These are phyloP conservation scores for Chrysomallon squamiferum DNA, from an alignment of 1,140 invertebrate genomes.

Conservation along the genomic window DNA sequence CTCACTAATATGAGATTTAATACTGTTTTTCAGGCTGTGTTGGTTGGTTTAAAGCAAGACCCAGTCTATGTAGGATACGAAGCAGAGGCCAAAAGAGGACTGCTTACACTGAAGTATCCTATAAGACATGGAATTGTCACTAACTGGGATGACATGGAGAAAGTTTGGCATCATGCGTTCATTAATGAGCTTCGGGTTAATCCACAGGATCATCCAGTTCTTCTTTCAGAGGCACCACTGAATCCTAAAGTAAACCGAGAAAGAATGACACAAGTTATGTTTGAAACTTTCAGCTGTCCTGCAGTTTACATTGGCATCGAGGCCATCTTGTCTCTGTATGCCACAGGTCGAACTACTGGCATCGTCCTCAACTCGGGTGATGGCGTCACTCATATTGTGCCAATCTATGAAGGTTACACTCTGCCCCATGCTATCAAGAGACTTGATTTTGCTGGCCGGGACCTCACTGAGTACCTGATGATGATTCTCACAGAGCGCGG, in stretches of 20 bases:
- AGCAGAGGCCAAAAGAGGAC: slow-evolving; percentile 83
- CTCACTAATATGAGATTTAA: too few relatives aligned
- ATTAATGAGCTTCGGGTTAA: neutral
- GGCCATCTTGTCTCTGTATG: slow-evolving; percentile 89
- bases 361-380: slow-evolving; percentile 84
- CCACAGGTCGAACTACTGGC: slow-evolving; percentile 91
- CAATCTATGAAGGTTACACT: slow-evolving; percentile 82
- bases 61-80: slow-evolving; percentile 95
- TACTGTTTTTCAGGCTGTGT: slow-evolving; percentile 19
- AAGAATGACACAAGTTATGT: slow-evolving; percentile 61
- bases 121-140: slow-evolving; percentile 82
- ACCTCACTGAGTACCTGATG: slow-evolving; percentile 95
- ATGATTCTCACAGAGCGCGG: slow-evolving; percentile 92
- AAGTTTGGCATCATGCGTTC: neutral
- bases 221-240: neutral
- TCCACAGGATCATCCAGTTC: neutral
- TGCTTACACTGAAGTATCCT: slow-evolving; percentile 80
- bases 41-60: slow-evolving; percentile 89
- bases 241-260: neutral
- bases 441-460: slow-evolving; percentile 89
- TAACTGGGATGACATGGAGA: slow-evolving; percentile 7
- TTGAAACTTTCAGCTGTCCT: slow-evolving; percentile 79
- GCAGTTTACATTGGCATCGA: slow-evolving; percentile 94
- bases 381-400: slow-evolving; percentile 92
- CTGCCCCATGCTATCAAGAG: slow-evolving; percentile 81